Percentiles rank a stretch among this genome's conserved stretches.
phyloP scores from a whole-genome alignment of 2,797 vertebrate genomes.

The Nyctibius grandis region DNA sequence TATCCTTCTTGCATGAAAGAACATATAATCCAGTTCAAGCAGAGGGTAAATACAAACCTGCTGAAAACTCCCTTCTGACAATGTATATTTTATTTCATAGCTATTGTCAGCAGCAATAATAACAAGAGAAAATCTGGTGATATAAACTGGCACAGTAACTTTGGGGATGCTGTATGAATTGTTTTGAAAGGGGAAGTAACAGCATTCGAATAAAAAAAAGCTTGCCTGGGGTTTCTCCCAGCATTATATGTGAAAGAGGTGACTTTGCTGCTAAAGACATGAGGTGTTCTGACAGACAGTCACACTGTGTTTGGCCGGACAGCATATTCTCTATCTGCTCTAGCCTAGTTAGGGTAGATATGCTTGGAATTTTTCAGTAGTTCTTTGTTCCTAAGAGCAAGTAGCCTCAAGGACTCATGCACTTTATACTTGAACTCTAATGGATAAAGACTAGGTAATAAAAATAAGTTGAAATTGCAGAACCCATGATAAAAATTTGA shows the following conservation, averaged over 20 bases:
- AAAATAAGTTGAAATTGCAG: conserved; percentile 18
- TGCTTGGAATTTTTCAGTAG: conserved; percentile 19
- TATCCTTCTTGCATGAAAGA: neutral
- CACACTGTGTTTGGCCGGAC: conserved; percentile 19
- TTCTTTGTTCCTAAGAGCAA: conserved; percentile 37
- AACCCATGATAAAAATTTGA: conserved; percentile 23
- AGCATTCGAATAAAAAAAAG: neutral
- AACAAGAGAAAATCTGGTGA: neutral
- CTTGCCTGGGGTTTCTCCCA: neutral
- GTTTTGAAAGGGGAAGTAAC: neutral
- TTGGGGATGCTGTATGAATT: neutral
- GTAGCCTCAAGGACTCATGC: conserved; percentile 4
- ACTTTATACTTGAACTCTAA: neutral
- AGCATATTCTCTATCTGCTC: neutral
- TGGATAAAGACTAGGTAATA: conserved; percentile 13
- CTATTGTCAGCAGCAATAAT: neutral
- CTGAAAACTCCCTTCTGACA: neutral
- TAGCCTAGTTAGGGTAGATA: neutral
- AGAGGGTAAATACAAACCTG: conserved; percentile 19
- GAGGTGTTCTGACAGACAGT: conserved; percentile 25
- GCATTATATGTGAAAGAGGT: neutral
- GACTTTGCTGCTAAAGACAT: neutral
- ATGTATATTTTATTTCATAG: neutral
- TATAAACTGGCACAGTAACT: neutral
- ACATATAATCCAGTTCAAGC: conserved; percentile 6